Percentiles rank a stretch among this genome's conserved stretches.
Evolutionary conservation across 1,140 invertebrate genomes (phyloP).

Genomic region (Mercenaria mercenaria): DNA sequence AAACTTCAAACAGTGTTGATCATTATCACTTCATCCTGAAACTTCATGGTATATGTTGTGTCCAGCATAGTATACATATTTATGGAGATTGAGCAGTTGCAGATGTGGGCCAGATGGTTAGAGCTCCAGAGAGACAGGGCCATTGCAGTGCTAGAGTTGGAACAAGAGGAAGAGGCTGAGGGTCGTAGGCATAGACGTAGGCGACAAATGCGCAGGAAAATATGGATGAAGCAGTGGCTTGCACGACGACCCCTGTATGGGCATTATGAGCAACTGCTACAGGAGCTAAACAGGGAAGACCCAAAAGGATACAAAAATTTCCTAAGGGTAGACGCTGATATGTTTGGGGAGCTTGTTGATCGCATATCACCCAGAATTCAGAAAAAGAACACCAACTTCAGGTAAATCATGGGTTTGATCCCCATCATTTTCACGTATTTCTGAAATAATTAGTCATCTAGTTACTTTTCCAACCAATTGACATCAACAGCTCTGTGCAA

Average conservation of each 20-base stretch:
- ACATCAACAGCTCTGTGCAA: conserved; percentile 18
- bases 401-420: background rate
- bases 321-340: conserved; percentile 46
- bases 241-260: conserved; percentile 50
- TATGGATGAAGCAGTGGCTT: conserved; percentile 49
- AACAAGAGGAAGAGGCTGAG: conserved; percentile 35
- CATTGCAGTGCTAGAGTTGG: conserved; percentile 10
- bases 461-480: conserved; percentile 15
- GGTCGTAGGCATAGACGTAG: background rate
- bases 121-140: conserved; percentile 27
- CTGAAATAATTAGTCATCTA: conserved; percentile 5
- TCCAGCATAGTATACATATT: too few species aligned
- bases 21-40: too few species aligned
- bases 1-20: too few species aligned
- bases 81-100: conserved; percentile 12
- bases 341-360: conserved; percentile 61
- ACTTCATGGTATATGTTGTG: too few species aligned
- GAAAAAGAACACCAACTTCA: conserved; percentile 38
- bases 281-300: conserved; percentile 61
- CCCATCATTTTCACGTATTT: conserved; percentile 32
- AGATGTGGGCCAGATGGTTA: conserved; percentile 21
- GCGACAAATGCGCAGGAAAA: background rate
- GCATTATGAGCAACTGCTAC: conserved; percentile 64
- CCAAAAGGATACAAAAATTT: conserved; percentile 37
- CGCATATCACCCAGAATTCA: conserved; percentile 50